phyloP scores from a whole-genome alignment of 1,140 invertebrate genomes.

The Eufriesea mexicana region DNA sequence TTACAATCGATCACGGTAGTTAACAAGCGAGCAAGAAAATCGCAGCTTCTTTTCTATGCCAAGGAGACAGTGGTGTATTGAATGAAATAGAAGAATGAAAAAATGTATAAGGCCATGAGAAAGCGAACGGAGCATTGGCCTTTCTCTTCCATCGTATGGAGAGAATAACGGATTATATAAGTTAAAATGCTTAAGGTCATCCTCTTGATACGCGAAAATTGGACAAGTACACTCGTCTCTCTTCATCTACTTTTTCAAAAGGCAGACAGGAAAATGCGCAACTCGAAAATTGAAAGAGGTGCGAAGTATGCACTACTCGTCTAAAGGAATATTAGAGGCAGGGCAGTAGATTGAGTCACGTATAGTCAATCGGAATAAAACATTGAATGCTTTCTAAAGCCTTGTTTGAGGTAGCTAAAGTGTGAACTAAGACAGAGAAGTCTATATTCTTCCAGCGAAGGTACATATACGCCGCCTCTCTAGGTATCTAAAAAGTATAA shows the following conservation, averaged over 20 bases:
- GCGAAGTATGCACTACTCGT: neutral
- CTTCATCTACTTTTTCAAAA: neutral
- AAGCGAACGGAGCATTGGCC: neutral
- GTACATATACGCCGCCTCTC: neutral
- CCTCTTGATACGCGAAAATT: neutral
- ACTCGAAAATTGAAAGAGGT: neutral
- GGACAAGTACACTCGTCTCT: neutral
- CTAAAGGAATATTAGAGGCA: neutral
- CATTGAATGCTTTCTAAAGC: neutral
- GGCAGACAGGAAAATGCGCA: neutral
- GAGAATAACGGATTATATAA: conserved; percentile 7
- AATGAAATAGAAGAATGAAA: too few relatives aligned
- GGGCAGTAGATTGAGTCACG: neutral
- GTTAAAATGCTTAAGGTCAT: neutral
- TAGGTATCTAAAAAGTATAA: neutral
- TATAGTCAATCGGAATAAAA: neutral
- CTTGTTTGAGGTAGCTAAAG: neutral
- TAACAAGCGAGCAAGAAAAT: too few relatives aligned
- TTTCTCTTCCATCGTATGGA: neutral
- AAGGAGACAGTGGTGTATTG: neutral
- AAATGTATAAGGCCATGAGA: conserved; percentile 2
- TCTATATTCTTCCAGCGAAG: neutral
- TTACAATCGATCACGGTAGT: too few relatives aligned
- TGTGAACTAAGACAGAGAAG: neutral
- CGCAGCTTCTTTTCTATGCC: neutral